Conservation (phyloP, 2,113 vertebrate genomes). For the Mixornis gularis region DNA sequence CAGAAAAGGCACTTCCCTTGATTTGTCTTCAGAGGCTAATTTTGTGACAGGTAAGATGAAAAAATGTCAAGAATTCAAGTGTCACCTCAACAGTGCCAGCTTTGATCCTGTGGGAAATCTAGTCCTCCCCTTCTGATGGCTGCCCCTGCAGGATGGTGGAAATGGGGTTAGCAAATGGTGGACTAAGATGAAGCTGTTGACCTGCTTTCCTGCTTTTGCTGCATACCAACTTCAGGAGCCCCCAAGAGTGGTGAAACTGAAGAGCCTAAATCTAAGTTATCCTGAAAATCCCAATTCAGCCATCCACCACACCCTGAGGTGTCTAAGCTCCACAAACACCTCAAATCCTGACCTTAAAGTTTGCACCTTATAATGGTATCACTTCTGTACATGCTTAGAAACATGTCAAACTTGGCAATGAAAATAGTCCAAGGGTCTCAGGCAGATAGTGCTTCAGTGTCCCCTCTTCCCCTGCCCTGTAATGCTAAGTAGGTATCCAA, state of each 20-base stretch:
- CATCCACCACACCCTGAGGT: fast-evolving
- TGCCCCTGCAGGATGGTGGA: background rate
- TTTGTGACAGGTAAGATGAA: background rate
- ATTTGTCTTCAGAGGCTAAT: background rate
- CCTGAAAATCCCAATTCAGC: background rate
- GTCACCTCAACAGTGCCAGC: background rate
- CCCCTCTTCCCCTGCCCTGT: fast-evolving
- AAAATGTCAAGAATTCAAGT: background rate
- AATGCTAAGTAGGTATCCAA: background rate
- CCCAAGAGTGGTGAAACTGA: background rate
- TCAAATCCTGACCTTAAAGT: background rate
- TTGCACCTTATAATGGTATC: background rate
- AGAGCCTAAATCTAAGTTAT: background rate
- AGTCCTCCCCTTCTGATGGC: background rate
- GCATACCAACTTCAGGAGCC: background rate
- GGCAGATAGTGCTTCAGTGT: background rate
- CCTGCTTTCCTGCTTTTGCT: background rate
- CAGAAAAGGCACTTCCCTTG: background rate
- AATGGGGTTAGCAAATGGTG: background rate
- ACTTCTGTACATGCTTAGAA: background rate
- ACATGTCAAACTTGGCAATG: background rate
- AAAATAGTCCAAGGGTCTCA: background rate
- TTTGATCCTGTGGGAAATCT: background rate
- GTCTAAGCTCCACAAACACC: background rate
- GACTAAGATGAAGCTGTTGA: background rate